These are phyloP conservation scores for Drosophila koepferae DNA, from an alignment of 2,888 invertebrate genomes.

Conservation along the genomic window DNA sequence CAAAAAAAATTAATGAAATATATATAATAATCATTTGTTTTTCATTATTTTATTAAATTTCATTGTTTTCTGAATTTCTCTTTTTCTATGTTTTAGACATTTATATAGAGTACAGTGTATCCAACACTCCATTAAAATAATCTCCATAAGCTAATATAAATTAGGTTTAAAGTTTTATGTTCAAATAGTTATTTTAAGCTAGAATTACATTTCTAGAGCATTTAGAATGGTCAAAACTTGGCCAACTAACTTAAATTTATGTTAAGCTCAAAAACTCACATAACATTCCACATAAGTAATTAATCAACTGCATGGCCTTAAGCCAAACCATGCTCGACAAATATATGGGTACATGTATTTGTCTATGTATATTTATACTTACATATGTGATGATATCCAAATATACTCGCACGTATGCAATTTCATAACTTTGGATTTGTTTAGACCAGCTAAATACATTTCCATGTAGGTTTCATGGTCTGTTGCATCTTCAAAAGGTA, in stretches of 20 bases:
- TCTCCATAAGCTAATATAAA: neutral
- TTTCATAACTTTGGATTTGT: constrained; percentile 29
- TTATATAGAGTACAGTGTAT: neutral
- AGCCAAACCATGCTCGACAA: constrained; percentile 7
- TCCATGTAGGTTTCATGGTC: constrained; percentile 57
- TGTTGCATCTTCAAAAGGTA: constrained; percentile 48
- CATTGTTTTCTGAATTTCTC: too few relatives aligned
- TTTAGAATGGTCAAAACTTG: neutral
- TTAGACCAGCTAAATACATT: constrained; percentile 22
- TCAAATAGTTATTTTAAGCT: neutral
- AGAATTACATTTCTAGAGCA: neutral
- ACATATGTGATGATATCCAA: neutral
- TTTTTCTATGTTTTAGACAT: neutral
- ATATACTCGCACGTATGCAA: neutral
- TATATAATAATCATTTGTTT: too few relatives aligned
- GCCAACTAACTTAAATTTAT: neutral
- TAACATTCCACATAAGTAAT: constrained; percentile 1
- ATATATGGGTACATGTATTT: too few relatives aligned
- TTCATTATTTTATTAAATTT: too few relatives aligned
- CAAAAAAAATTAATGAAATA: too few relatives aligned
- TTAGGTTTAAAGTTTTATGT: neutral
- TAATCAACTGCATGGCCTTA: constrained; percentile 1
- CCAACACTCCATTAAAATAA: neutral
- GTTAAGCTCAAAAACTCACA: neutral
- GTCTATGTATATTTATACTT: neutral